Conservation (phyloP, 2,888 invertebrate species). For the Stenotaenia linearis region DNA sequence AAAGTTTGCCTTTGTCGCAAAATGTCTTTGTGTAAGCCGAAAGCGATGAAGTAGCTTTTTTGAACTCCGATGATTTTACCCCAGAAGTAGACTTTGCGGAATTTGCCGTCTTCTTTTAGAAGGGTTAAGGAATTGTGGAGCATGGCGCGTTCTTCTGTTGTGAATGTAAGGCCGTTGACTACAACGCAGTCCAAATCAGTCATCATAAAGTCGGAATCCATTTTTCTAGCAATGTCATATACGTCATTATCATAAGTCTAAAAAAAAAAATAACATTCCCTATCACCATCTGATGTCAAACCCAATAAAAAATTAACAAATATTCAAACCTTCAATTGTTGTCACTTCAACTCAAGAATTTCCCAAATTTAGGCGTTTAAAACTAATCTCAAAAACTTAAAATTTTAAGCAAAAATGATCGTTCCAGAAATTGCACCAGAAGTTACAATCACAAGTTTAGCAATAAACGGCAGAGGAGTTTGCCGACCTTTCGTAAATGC, state of each 20-base stretch:
- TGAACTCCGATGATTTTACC: constrained; percentile 71
- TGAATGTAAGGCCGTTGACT: constrained; percentile 63
- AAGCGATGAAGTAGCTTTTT: constrained; percentile 76
- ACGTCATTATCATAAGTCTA: too few species aligned
- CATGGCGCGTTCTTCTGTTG: constrained; percentile 61
- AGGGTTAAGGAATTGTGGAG: constrained; percentile 71
- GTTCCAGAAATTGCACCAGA: neutral
- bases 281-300: too few species aligned
- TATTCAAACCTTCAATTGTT: too few species aligned
- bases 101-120: constrained; percentile 78
- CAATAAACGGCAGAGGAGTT: neutral
- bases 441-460: constrained; percentile 6
- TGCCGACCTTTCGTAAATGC: neutral
- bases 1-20: constrained; percentile 66
- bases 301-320: too few species aligned
- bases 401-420: constrained; percentile 6
- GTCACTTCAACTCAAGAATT: neutral
- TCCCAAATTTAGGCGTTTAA: neutral
- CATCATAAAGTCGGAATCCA: constrained; percentile 55
- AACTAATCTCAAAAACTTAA: neutral
- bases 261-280: too few species aligned
- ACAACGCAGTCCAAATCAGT: constrained; percentile 55
- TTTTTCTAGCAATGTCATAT: too few species aligned
- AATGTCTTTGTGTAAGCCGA: constrained; percentile 69
- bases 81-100: constrained; percentile 75